Evolutionary conservation across 2,888 invertebrate genomes (phyloP), one percentile per base, ranked within the genome.

Genomic region (Caenorhabditis doughertyi): DNA sequence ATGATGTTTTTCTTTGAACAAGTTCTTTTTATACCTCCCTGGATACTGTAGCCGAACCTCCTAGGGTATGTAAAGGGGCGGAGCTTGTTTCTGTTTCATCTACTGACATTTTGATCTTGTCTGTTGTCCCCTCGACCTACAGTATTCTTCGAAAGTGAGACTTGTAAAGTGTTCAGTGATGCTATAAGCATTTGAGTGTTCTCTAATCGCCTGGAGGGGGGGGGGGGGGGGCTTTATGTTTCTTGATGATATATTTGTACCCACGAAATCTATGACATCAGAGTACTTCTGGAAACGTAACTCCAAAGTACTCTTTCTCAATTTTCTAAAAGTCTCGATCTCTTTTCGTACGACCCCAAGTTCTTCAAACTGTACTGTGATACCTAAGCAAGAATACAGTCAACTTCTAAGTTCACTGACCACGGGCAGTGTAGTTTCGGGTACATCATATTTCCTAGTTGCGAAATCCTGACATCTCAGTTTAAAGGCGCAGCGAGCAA

Each of bases 101-200:
- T 35, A 35, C 7, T 47, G 44, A 47, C 18, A 47, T 18, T 47
- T 47, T 47, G 44, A 47, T 47, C 18, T 13, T 47, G 4, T 47
- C 4, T 47, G n/a, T 5, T n/a, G n/a, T n/a, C n/a, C n/a, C n/a
- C n/a, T n/a, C n/a, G n/a, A n/a, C n/a, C 44, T 47, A 47, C 44
- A 47, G 44, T 47, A 47, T n/a, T n/a, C n/a, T n/a, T n/a, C n/a
- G n/a, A n/a, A n/a, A n/a, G n/a, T n/a, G n/a, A n/a, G n/a, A n/a
- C n/a, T n/a, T n/a, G n/a, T n/a, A 23, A n/a, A 29, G 44, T 58
- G 58, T 60, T 60, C 71, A 60, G 23, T 71, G 58, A 49, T 71
- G 44, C 44, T 47, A 18, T 27, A 70, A 70, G 44, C 70, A 58
- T n/a, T 5, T 47, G 71, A 18, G 60, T 27, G 71, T 71, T 71